Evolutionary conservation across 92 coral and sea anemone species (phyloP).

Genomic region (Scolanthus callimorphus): DNA sequence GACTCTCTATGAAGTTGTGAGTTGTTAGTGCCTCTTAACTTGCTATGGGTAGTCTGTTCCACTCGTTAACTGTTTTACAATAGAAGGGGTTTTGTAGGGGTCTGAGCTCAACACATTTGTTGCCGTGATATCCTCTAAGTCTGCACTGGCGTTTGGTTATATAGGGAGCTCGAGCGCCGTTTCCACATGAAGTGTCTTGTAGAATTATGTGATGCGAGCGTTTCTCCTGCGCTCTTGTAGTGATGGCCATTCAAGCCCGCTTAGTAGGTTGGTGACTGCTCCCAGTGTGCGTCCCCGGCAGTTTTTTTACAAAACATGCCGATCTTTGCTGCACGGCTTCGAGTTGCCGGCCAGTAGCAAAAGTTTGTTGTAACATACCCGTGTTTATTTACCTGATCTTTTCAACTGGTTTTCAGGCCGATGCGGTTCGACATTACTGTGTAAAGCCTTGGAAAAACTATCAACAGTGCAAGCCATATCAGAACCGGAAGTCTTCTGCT

Average conservation of each 20-base stretch:
- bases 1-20: too few species aligned
- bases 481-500: too few species aligned
- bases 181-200: slow-evolving; percentile 22
- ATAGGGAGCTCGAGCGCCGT: neutral
- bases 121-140: neutral
- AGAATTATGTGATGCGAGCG: neutral
- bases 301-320: slow-evolving; percentile 9
- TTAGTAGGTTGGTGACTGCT: slow-evolving; percentile 1
- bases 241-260: slow-evolving; percentile 12
- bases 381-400: too few species aligned
- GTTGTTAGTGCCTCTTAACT: too few species aligned
- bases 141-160: slow-evolving; percentile 1
- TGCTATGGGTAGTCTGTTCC: slow-evolving; percentile 3
- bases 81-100: slow-evolving; percentile 2
- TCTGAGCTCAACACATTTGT: slow-evolving; percentile 14
- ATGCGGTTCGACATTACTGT: too few species aligned
- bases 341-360: too few species aligned
- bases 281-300: slow-evolving; percentile 6
- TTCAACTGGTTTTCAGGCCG: too few species aligned
- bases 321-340: slow-evolving; percentile 1
- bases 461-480: too few species aligned
- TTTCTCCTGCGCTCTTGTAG: slow-evolving; percentile 5
- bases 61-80: neutral
- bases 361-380: too few species aligned
- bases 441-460: too few species aligned